phyloP scores from a whole-genome alignment of 92 coral and sea anemone genomes.

The Zoanthus gigantus region DNA sequence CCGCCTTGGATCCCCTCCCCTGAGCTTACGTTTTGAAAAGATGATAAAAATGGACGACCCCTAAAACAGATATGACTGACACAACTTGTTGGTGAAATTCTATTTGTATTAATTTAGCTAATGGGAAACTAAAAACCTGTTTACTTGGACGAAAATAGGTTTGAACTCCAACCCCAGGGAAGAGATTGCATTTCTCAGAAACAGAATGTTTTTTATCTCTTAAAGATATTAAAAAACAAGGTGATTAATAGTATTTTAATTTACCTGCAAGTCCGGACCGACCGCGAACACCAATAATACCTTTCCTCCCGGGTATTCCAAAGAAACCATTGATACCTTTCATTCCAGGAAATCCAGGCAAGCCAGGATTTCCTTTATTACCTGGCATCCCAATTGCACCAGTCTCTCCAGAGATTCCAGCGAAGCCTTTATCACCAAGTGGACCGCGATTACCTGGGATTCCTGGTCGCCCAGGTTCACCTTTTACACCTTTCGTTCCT shows the following conservation, averaged over 20 bases:
- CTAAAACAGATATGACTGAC: too few species aligned
- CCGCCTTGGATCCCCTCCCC: too few species aligned
- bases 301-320: slow-evolving; percentile 46
- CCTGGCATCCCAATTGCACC: slow-evolving; percentile 73
- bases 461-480: slow-evolving; percentile 63
- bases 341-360: slow-evolving; percentile 53
- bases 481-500: slow-evolving; percentile 38
- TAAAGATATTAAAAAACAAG: too few species aligned
- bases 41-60: too few species aligned
- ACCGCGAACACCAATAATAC: slow-evolving; percentile 48
- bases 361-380: slow-evolving; percentile 42
- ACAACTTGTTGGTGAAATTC: too few species aligned
- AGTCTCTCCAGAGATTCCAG: slow-evolving; percentile 52
- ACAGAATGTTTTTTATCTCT: too few species aligned
- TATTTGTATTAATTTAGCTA: too few species aligned
- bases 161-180: too few species aligned
- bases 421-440: slow-evolving; percentile 4
- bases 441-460: not conserved
- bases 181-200: too few species aligned
- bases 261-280: slow-evolving; percentile 48
- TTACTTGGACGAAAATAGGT: too few species aligned
- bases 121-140: too few species aligned
- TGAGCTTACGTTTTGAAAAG: too few species aligned
- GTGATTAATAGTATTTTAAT: not conserved
- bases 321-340: slow-evolving; percentile 57